Conservation (phyloP, 2,113 vertebrate species). For the Anseranas semipalmata region DNA sequence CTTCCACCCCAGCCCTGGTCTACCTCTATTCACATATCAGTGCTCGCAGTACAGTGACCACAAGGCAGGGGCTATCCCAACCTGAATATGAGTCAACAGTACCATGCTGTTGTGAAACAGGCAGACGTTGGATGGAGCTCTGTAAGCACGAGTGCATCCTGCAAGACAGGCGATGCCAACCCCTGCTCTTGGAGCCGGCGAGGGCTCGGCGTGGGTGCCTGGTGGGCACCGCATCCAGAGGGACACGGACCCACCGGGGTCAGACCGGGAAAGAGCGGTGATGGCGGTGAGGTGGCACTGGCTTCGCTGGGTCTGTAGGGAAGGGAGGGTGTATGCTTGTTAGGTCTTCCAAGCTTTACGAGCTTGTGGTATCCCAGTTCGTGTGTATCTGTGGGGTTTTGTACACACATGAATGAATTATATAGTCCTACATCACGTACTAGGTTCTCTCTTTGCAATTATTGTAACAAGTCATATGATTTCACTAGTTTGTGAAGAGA, state of each 20-base stretch:
- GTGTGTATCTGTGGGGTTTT: background rate
- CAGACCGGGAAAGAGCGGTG: fast-evolving
- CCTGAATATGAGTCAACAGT: background rate
- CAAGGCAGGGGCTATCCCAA: background rate
- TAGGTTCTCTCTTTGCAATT: background rate
- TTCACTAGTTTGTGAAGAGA: background rate
- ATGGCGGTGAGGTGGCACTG: fast-evolving
- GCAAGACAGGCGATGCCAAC: background rate
- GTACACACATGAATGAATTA: background rate
- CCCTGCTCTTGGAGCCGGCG: background rate
- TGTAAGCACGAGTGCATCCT: background rate
- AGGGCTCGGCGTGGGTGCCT: fast-evolving
- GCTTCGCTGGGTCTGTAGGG: background rate
- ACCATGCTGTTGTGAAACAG: background rate
- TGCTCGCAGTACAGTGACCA: background rate
- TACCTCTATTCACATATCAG: background rate
- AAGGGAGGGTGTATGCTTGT: background rate
- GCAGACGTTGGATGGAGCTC: background rate
- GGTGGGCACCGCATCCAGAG: background rate
- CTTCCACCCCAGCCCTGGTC: background rate
- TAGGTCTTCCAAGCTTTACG: background rate
- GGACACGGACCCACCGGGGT: background rate
- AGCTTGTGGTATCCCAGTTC: background rate
- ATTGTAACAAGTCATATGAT: background rate
- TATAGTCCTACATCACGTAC: background rate